A percentile compares a stretch with the other conserved stretches of the same genome.
Evolutionary conservation across 2,113 vertebrate species (phyloP).

Genomic region (Tetrao urogallus): DNA sequence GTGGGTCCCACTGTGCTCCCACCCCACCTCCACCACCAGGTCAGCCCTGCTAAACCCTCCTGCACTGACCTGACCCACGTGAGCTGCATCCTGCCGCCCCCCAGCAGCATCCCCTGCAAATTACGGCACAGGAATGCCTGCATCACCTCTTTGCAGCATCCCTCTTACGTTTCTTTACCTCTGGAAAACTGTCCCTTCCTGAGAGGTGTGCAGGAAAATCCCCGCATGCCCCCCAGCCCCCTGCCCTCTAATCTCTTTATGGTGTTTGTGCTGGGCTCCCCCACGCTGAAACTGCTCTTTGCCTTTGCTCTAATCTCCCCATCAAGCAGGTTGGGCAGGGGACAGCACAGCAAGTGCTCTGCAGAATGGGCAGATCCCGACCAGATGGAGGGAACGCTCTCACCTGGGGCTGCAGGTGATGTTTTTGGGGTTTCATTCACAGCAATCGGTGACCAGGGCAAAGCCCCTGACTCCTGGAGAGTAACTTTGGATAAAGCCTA

Average conservation of each 20-base stretch:
- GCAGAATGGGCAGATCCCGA: rapidly evolving
- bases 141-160: rapidly evolving
- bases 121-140: rapidly evolving
- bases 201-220: rapidly evolving
- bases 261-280: slow-evolving; percentile 42
- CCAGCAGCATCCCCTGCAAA: neutral
- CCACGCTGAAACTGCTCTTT: slow-evolving; percentile 13
- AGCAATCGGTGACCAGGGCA: neutral
- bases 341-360: neutral
- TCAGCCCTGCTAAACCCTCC: neutral
- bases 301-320: slow-evolving; percentile 56
- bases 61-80: neutral
- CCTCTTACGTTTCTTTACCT: rapidly evolving
- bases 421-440: neutral
- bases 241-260: slow-evolving; percentile 58
- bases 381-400: neutral
- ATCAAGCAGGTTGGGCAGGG: neutral
- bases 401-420: rapidly evolving
- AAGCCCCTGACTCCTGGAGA: neutral
- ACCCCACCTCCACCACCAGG: neutral
- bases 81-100: neutral
- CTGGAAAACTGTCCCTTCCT: neutral
- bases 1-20: too few species aligned
- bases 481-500: neutral
- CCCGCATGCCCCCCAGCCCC: neutral